Conservation (phyloP, 2,113 vertebrate species). For the Orthochromis malagaraziensis region DNA sequence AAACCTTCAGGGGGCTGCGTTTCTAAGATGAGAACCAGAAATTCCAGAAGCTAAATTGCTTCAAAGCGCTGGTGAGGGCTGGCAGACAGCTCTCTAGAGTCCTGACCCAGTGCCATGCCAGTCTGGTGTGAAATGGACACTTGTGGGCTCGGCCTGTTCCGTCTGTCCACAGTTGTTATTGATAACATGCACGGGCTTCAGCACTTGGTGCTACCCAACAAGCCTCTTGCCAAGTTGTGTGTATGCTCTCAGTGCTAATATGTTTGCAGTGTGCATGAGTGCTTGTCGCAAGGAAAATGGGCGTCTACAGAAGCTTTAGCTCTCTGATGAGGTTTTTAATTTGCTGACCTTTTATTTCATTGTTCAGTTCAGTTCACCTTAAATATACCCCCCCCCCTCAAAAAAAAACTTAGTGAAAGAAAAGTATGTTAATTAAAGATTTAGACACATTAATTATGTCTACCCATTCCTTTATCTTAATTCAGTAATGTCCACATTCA, state of each 20-base stretch:
- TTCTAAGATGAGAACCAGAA: conserved; percentile 56
- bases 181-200: conserved; percentile 45
- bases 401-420: neutral
- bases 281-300: neutral
- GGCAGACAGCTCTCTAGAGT: conserved; percentile 32
- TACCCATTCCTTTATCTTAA: neutral
- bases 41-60: conserved; percentile 20
- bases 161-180: conserved; percentile 66
- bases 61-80: conserved; percentile 25
- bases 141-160: conserved; percentile 47
- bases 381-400: rapidly evolving
- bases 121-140: conserved; percentile 56
- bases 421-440: neutral
- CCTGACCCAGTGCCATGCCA: conserved; percentile 45
- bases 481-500: neutral
- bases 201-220: conserved; percentile 42
- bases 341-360: neutral
- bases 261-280: neutral
- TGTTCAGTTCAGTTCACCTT: neutral
- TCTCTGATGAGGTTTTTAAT: neutral
- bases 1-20: conserved; percentile 18
- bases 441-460: neutral
- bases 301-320: neutral
- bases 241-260: conserved; percentile 26
- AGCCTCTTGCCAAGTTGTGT: conserved; percentile 45